Conservation (phyloP, 2,113 vertebrate genomes). For the Rafetus swinhoei region DNA sequence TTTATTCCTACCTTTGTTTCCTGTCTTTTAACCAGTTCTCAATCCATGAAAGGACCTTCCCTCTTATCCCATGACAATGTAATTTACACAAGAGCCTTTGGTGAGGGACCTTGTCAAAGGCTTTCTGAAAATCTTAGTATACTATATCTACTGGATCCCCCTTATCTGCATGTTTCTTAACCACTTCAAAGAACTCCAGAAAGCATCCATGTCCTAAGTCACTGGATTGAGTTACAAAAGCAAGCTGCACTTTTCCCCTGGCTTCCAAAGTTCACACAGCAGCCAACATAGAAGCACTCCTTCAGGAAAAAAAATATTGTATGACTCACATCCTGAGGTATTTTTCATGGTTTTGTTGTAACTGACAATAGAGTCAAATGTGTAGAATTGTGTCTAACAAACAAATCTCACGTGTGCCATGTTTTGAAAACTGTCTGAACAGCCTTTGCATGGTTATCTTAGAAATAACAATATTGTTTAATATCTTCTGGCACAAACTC, state of each 20-base stretch:
- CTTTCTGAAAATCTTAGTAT: too few species aligned
- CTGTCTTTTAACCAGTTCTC: too few species aligned
- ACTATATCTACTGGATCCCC: too few species aligned
- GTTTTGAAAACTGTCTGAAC: background rate
- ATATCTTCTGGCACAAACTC: background rate
- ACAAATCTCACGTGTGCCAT: fast-evolving
- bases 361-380: background rate
- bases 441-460: background rate
- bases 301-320: fast-evolving
- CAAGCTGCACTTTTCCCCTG: fast-evolving
- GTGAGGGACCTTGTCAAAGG: too few species aligned
- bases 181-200: too few species aligned
- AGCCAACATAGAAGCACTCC: background rate
- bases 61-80: too few species aligned
- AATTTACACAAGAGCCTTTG: too few species aligned
- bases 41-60: too few species aligned
- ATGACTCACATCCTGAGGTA: fast-evolving
- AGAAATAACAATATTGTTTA: background rate
- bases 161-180: too few species aligned
- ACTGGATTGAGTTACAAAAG: background rate
- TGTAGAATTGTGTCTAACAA: background rate
- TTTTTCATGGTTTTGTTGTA: background rate
- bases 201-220: background rate
- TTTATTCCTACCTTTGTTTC: too few species aligned
- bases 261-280: fast-evolving